A percentile compares a stretch with the other conserved stretches of the same genome.
Conservation (phyloP, 2,888 invertebrate species). For the Tetramorium bicarinatum region DNA sequence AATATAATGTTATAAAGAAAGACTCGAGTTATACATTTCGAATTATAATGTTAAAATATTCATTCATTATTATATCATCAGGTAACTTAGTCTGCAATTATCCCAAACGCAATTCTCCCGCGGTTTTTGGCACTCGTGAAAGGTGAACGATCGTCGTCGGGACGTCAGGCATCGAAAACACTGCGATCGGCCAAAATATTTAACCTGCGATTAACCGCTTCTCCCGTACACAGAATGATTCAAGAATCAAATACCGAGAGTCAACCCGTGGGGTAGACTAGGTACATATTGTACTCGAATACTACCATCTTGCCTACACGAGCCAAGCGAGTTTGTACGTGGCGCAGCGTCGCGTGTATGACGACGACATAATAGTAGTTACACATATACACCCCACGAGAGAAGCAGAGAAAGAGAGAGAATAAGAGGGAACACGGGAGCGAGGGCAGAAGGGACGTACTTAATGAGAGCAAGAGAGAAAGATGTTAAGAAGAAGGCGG, state of each 20-base stretch:
- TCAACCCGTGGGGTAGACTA: slow-evolving; percentile 84
- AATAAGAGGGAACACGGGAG: slow-evolving; percentile 1
- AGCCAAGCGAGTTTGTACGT: slow-evolving; percentile 71
- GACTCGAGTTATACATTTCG: background rate
- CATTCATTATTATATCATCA: background rate
- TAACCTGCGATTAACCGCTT: slow-evolving; percentile 84
- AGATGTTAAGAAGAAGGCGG: slow-evolving; percentile 31
- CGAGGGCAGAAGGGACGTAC: slow-evolving; percentile 26
- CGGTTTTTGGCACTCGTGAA: background rate
- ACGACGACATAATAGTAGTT: slow-evolving; percentile 70
- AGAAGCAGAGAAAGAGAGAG: slow-evolving; percentile 36
- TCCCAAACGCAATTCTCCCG: background rate
- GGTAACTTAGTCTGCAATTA: background rate
- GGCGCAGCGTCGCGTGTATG: slow-evolving; percentile 70
- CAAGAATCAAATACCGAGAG: slow-evolving; percentile 86
- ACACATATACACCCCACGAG: slow-evolving; percentile 59
- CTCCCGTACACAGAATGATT: slow-evolving; percentile 84
- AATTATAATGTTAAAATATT: background rate
- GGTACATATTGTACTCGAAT: slow-evolving; percentile 84
- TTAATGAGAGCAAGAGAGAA: slow-evolving; percentile 33
- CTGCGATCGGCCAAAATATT: slow-evolving; percentile 84
- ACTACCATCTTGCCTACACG: slow-evolving; percentile 74
- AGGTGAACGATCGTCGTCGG: slow-evolving; percentile 49
- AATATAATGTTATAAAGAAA: background rate
- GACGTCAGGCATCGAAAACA: slow-evolving; percentile 55